Base-by-base conservation (phyloP, 2,888 invertebrate species). In the Hypselothyrea guttata region DNA sequence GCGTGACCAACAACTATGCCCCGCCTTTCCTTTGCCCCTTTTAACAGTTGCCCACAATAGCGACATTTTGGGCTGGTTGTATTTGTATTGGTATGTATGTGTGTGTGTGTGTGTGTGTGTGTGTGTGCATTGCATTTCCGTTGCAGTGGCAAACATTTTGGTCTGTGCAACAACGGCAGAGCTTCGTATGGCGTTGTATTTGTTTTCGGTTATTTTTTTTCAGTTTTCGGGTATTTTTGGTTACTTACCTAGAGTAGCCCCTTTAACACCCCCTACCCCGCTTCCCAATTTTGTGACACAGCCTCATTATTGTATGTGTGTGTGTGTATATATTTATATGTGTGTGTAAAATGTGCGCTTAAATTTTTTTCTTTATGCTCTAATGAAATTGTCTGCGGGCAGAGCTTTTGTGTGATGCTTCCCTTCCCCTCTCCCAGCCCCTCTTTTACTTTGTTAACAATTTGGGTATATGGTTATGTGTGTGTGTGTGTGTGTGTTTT, bases 311-410 rank as follows among this genome's bases (percentile, higher is more conserved):
- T 30, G 15, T 46, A n/a, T 41, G 38, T 41, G 37, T 53, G 16
- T 51, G 38, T 22, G 11, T 47, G 30, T 54, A 30, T 51, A 57
- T 59, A 63, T 64, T 78, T 62, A 53, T 41, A 33, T 53, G 13
- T 51, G 38, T 22, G 11, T 47, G 30, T 54, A 30, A n/a, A n/a
- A n/a, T n/a, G n/a, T 48, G 59, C 61, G 63, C 62, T 78, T 62
- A 53, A 22, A 55, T 63, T 73, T 77, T 61, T 67, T 56, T 48
- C 58, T 69, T 63, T 61, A 58, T 57, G 28, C 62, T 68, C 63
- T 79, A 85, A 85, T 81, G 86, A 85, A 86, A 81, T 85, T 84
- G 81, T 75, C 81, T 84, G 79, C 84, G 86, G 79, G 86, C 58
- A 27, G 47, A 15, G 60, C 59, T 70, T 48, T 53, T 38, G 27